Evolutionary conservation across 2,113 vertebrate species (phyloP), one percentile per base, ranked within the genome.

Genomic region (Orycteropus afer): DNA sequence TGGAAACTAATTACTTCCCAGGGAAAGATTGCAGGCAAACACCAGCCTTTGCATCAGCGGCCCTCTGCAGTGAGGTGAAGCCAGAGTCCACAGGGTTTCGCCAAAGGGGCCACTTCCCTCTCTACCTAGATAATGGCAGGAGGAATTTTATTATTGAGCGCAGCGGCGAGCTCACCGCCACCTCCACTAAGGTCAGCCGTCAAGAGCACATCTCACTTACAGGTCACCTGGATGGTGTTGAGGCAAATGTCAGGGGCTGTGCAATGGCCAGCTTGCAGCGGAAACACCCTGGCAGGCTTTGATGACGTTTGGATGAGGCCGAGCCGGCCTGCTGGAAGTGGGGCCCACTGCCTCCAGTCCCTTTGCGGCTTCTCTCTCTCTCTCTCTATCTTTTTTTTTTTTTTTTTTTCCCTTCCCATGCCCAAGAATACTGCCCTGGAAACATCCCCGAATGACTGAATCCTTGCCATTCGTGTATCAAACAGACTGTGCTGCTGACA

Each of bases 1-100:
- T 98, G 98, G 98, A 98, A 99, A 98, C 98, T 98, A 98, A 99
- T 99, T 98, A 98, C 98, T 98, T 99, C 98, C 97, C 95, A 98
- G 98, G 98, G 97, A 98, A 97, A 97, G 97, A 97, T 98, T 97
- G 98, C 98, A 97, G 96, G 98, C 96, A 97, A 97, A 97, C 97
- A 96, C 89, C 96, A 97, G 97, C 97, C 98, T 97, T 97, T 97
- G 96, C 96, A 87, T 96, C 97, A 89, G 95, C 95, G 95, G 96
- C 97, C 97, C 96, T 98, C 98, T 97, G 84, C 94, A 86, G 91
- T 40, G 96, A 98, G 95, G 96, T 97, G 94, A 95, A 98, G 97
- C 94, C 95, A 27, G 67, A 97, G 94, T 98, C 97, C 95, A 61
- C n/a, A 65, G 96, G 97, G 97, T 95, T 97, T 97, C 89, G 82